Base-by-base conservation (phyloP, 2,113 vertebrate species). In the Cyanoliseus patagonus region DNA sequence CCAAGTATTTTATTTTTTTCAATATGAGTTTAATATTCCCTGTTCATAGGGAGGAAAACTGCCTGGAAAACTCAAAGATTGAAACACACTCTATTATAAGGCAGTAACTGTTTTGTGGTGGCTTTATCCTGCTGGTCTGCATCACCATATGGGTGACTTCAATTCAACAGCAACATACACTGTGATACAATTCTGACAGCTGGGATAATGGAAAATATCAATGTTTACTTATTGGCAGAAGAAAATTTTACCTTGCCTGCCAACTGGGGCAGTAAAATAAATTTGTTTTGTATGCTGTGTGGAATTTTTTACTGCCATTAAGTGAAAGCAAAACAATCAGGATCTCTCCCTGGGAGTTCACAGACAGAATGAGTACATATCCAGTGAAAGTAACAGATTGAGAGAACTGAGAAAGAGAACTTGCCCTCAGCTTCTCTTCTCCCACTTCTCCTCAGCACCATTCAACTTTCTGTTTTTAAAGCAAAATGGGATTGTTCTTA, bases 91-190 rank as follows among this genome's bases (percentile, higher is more conserved):
- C n/a, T 13, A 74, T 51, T 67, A 37, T 53, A 90, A 83, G 62
- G 61, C 69, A 89, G 37, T 51, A 84, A 88, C 27, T 67, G 35
- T 44, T 81, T 52, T 75, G 53, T 35, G n/a, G 49, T 30, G 39
- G 3, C 11, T 75, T 89, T 78, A 62, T 89, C 41, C 46, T 92
- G 62, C 64, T 91, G 84, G 42, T 68, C 77, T 92, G 77, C 47
- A 89, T 92, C 39, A 83, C 94, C 94, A 96, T 94, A 96, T 78
- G 92, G 94, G 94, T 72, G 73, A 94, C 51, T 94, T 97, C 91
- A 92, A 17, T 89, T 94, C 94, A 85, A 75, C 72, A 61, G 88
- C 55, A 88, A 86, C 73, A 78, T 88, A 86, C 64, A 92, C 55
- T 91, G 46, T 72, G 80, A 92, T 92, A 81, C 27, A 66, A 75